A percentile compares a stretch with the other conserved stretches of the same genome.
Conservation (phyloP, 37 sponge, comb jelly and placozoan species). For the Halichondria panicea region DNA sequence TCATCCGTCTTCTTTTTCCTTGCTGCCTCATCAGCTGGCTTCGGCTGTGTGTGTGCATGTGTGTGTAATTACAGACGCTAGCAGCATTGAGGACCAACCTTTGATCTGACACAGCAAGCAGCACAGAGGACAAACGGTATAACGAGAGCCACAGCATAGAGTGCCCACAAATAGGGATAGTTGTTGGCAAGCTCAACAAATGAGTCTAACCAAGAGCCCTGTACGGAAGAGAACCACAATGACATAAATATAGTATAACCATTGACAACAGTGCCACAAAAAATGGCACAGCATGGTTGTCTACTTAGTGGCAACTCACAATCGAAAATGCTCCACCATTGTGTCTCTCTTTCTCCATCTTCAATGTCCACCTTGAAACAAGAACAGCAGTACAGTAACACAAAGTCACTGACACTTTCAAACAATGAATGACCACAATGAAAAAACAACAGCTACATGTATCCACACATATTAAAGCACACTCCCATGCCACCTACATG, state of each 20-base stretch:
- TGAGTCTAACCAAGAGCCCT: slow-evolving; percentile 68
- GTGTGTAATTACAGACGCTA: too few species aligned
- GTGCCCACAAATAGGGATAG: slow-evolving; percentile 88
- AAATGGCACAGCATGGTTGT: too few species aligned
- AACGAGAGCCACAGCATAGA: slow-evolving; percentile 82
- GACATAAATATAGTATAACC: background rate
- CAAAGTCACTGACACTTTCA: background rate
- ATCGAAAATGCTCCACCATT: slow-evolving; percentile 40
- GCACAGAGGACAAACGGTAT: slow-evolving; percentile 82
- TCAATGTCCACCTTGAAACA: slow-evolving; percentile 77
- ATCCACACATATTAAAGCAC: background rate
- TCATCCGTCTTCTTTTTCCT: slow-evolving; percentile 84
- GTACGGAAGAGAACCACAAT: background rate
- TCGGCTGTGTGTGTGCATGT: too few species aligned
- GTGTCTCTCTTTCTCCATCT: slow-evolving; percentile 56
- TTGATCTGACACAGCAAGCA: slow-evolving; percentile 63
- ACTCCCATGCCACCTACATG: too few species aligned
- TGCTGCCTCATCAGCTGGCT: slow-evolving; percentile 66
- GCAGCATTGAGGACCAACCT: too few species aligned
- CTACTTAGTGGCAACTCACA: slow-evolving; percentile 26
- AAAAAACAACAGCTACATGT: background rate
- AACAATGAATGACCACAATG: background rate
- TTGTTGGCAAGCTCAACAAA: slow-evolving; percentile 81
- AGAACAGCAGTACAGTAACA: background rate
- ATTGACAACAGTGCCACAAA: background rate